phyloP scores from a whole-genome alignment of 2,113 vertebrate species.

The Porphyrio hochstetteri region DNA sequence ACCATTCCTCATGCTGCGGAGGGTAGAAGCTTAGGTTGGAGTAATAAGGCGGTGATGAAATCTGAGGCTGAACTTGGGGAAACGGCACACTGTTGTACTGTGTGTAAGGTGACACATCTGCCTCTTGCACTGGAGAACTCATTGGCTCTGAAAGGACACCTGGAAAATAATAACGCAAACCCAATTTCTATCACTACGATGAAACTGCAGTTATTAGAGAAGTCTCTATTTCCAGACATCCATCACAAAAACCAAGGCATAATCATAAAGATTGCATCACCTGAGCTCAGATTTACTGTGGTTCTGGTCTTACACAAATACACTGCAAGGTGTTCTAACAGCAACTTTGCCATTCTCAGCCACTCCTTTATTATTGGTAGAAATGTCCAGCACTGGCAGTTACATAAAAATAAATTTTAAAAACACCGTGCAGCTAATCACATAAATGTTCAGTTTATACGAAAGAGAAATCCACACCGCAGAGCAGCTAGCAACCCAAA shows the following conservation, averaged over 20 bases:
- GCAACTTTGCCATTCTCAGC: background rate
- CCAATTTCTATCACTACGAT: background rate
- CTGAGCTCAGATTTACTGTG: background rate
- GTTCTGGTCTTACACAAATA: background rate
- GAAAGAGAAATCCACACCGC: background rate
- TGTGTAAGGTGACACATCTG: constrained; percentile 84
- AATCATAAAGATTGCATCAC: background rate
- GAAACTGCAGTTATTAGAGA: background rate
- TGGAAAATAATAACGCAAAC: constrained; percentile 60
- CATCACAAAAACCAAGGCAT: background rate
- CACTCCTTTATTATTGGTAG: background rate
- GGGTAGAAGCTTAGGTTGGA: constrained; percentile 87
- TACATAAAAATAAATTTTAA: background rate
- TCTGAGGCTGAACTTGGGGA: constrained; percentile 82
- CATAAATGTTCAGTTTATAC: background rate
- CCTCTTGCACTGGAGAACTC: constrained; percentile 84
- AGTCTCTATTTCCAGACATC: background rate
- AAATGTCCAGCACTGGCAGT: fast-evolving
- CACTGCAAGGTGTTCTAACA: background rate
- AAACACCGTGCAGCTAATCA: background rate
- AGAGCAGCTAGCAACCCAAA: background rate
- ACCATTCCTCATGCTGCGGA: constrained; percentile 91
- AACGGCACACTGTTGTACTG: constrained; percentile 85
- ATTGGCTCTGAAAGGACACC: constrained; percentile 89
- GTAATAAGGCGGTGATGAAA: constrained; percentile 86